These are phyloP conservation scores for Mungos mungo DNA, from an alignment of 2,113 vertebrate species.

Conservation along the genomic window DNA sequence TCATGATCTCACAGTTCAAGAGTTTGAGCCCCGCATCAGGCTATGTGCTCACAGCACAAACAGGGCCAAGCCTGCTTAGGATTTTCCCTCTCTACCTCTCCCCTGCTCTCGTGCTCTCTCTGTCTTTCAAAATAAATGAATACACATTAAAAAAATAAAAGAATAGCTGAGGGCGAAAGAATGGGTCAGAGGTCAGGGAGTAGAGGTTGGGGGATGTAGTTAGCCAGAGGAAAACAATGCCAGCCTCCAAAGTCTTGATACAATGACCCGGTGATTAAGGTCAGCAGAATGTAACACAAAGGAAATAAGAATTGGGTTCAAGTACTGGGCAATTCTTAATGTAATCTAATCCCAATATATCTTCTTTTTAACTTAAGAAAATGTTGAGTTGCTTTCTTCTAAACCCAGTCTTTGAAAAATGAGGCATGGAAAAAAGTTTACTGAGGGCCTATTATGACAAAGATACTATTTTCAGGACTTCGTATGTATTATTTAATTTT, in stretches of 20 bases:
- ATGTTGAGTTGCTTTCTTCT: not conserved
- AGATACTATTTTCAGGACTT: not conserved
- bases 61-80: no score
- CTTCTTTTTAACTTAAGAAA: not conserved
- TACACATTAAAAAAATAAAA: not conserved
- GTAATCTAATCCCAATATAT: not conserved
- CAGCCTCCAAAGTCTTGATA: not conserved
- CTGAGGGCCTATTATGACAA: not conserved
- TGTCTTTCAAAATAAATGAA: no score
- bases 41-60: no score
- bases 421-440: not conserved
- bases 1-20: no score
- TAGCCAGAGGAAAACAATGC: not conserved
- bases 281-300: not conserved
- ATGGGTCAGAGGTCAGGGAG: not conserved
- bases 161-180: not conserved
- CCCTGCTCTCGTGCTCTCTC: no score
- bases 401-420: not conserved
- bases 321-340: not conserved
- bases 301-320: not conserved
- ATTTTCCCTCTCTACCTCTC: no score
- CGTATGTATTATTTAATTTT: not conserved
- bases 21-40: no score
- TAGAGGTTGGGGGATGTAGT: not conserved
- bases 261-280: not conserved